Base-by-base conservation (phyloP, 2,888 invertebrate species). In the Cheilosia urbana region DNA sequence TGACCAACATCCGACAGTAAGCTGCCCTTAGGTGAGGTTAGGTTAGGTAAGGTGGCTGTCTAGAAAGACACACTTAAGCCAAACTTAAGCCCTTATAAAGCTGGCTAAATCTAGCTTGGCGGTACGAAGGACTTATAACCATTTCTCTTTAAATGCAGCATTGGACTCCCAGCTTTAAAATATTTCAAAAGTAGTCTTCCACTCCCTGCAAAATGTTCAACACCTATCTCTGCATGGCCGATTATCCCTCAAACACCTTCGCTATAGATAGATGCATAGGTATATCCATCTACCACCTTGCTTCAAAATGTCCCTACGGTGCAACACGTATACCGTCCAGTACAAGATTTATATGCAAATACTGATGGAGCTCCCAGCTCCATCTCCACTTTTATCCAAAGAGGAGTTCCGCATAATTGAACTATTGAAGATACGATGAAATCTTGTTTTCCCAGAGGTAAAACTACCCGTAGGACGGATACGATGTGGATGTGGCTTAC, bases 331-430 rank as follows among this genome's bases (percentile, higher is more conserved):
- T 40, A 9, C n/a, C 51, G 13, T 34, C 9, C 6, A 51, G 19
- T 40, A 62, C 45, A 45, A 68, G 72, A 78, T 78, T 82, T 78
- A 83, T 78, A 83, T 83, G 83, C 62, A 78, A 83, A 83, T 83
- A 73, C 49, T 63, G 30, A 34, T 40, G 19, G 17, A 24, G 42
- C 40, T 34, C 24, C 19, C 17, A 9, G 19, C 15, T 4, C 53
- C 9, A 30, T 24, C 9, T 2, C 53, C 45, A n/a, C 19, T 13
- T 2, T 13, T 2, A 65, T 45, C 17, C 40, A 17, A 11, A 47
- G 30, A 57, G 60, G 40, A 30, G 51, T 79, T 72, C 47, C 30
- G 40, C 60, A 66, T 72, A 66, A 24, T 51, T 72, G 60, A 30
- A 27, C 37, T 37, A 37, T 37, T 37, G 37, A 37, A 11, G 27